Evolutionary conservation across 2,888 invertebrate species (phyloP).

Genomic region (Megalurothrips usitatus): DNA sequence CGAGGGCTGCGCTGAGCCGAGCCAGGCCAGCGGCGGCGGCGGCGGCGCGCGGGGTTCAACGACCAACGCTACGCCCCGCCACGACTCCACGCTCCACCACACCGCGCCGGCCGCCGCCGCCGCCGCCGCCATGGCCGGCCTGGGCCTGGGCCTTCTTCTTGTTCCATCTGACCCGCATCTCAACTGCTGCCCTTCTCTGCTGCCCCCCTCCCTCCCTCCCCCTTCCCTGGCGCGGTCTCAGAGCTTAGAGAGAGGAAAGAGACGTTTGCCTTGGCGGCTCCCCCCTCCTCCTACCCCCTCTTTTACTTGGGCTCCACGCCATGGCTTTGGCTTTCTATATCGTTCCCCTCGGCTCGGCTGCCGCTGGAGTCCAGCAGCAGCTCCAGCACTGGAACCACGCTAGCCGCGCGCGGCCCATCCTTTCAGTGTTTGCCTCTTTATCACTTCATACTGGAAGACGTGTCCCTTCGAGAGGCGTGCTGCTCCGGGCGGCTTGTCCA

Average conservation of each 20-base stretch:
- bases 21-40: neutral
- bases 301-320: no score
- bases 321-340: no score
- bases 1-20: neutral
- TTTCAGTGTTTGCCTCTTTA: no score
- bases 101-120: neutral
- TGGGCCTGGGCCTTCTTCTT: neutral
- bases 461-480: no score
- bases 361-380: no score
- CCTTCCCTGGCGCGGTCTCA: no score
- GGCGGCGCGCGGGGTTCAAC: neutral
- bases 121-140: neutral
- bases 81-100: neutral
- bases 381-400: no score
- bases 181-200: neutral
- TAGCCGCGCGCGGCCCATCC: no score
- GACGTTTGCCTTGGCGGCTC: neutral
- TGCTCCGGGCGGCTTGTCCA: no score
- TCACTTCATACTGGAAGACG: no score
- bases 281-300: neutral
- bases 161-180: slow-evolving; percentile 11
- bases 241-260: neutral
- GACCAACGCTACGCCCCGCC: slow-evolving; percentile 1
- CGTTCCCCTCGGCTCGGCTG: no score
- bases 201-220: neutral